A percentile compares a stretch with the other conserved stretches of the same genome.
Conservation (phyloP, 2,888 invertebrate genomes). For the Epinotia demarniana region DNA sequence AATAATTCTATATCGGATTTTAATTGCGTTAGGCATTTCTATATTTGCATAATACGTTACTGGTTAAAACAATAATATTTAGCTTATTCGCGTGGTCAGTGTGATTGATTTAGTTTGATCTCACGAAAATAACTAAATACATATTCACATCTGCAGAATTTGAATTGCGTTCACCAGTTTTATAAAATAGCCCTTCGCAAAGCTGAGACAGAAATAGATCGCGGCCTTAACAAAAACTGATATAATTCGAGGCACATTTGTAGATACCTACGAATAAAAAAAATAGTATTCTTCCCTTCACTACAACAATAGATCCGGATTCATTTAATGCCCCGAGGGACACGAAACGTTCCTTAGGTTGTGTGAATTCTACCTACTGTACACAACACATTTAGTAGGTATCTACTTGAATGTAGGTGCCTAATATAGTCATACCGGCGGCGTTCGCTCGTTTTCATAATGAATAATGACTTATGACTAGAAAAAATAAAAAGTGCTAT, state of each 20-base stretch:
- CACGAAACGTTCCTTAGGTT: constrained; percentile 33
- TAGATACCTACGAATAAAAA: background rate
- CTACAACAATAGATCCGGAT: constrained; percentile 10
- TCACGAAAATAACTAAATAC: too few species aligned
- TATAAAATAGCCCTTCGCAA: too few species aligned
- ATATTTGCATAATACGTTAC: too few species aligned
- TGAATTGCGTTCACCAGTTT: too few species aligned
- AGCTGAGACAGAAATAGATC: too few species aligned
- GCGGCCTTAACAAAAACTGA: background rate
- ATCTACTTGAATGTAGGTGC: background rate
- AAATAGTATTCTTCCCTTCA: background rate
- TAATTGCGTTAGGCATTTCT: too few species aligned
- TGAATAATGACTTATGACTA: too few species aligned
- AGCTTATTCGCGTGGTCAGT: background rate
- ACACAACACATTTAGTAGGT: background rate
- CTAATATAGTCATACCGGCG: too few species aligned
- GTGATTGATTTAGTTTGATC: too few species aligned
- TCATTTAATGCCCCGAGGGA: constrained; percentile 43
- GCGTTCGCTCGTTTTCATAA: too few species aligned
- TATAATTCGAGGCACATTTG: background rate
- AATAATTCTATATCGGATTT: background rate
- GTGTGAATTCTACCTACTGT: constrained; percentile 39
- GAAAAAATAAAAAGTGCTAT: too few species aligned
- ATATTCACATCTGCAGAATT: too few species aligned
- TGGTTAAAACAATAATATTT: background rate